Conservation (phyloP, 2,888 invertebrate genomes). For the Hypomecis atomaria region DNA sequence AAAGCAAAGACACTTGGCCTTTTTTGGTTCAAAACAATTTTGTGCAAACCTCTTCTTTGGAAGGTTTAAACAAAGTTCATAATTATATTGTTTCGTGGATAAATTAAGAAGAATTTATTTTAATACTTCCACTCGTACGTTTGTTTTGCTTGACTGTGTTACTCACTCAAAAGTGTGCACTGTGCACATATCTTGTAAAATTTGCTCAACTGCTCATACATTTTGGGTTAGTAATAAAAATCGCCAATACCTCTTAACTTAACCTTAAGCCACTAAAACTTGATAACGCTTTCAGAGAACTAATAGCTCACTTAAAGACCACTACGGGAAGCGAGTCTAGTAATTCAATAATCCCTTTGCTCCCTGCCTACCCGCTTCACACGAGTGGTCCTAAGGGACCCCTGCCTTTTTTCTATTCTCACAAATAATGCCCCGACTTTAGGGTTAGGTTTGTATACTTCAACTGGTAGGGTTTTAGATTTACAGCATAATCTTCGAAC, state of each 20-base stretch:
- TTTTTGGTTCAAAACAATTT: too few species aligned
- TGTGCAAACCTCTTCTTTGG: too few species aligned
- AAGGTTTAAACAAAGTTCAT: too few species aligned
- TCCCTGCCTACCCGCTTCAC: slow-evolving; percentile 31
- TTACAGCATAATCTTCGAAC: slow-evolving; percentile 14
- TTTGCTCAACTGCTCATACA: too few species aligned
- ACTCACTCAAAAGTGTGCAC: too few species aligned
- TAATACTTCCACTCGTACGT: too few species aligned
- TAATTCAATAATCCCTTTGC: slow-evolving; percentile 26
- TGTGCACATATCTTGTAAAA: too few species aligned
- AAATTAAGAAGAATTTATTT: too few species aligned
- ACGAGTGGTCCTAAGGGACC: slow-evolving; percentile 34
- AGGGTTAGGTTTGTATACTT: slow-evolving; percentile 31
- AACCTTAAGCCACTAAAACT: background rate
- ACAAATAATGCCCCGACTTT: slow-evolving; percentile 32
- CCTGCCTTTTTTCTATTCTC: slow-evolving; percentile 38
- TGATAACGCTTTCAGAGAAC: background rate
- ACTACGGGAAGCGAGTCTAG: slow-evolving; percentile 2
- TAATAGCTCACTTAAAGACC: background rate
- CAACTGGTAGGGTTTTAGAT: slow-evolving; percentile 23
- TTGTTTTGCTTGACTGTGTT: too few species aligned
- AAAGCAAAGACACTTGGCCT: too few species aligned
- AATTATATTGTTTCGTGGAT: too few species aligned
- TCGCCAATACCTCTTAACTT: background rate
- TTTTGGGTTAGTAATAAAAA: background rate